These are phyloP conservation scores for Colistium nudipinnis DNA, from an alignment of 2,113 vertebrate genomes.

Conservation along the genomic window DNA sequence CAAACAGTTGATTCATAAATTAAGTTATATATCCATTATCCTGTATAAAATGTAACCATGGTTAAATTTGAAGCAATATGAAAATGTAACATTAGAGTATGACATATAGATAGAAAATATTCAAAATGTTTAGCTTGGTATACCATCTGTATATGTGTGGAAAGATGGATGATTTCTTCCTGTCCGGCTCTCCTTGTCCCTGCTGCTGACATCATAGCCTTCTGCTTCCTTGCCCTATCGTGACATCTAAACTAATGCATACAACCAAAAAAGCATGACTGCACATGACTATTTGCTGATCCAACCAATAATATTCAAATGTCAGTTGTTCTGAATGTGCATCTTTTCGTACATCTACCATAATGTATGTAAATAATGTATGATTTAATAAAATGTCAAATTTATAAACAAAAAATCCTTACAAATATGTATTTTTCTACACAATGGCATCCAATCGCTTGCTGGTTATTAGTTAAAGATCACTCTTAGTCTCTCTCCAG, in stretches of 20 bases:
- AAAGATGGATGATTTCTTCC: neutral
- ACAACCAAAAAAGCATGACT: no score
- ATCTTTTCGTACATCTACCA: neutral
- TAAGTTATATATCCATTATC: no score
- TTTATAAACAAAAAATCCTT: neutral
- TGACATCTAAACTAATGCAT: no score
- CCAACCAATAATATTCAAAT: neutral
- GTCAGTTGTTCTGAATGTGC: neutral
- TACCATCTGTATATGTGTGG: neutral
- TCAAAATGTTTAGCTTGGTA: no score
- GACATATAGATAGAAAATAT: no score
- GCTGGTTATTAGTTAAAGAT: neutral
- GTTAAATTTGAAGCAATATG: no score
- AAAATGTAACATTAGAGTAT: neutral
- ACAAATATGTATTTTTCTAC: neutral
- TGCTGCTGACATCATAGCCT: neutral
- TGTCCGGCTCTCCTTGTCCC: no score
- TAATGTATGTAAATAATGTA: neutral
- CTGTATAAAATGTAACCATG: no score
- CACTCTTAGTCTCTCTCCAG: neutral
- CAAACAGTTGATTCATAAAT: conserved; percentile 2
- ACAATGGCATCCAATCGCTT: neutral
- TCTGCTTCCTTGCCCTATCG: conserved; percentile 1
- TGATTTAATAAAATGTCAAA: neutral
- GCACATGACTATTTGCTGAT: neutral